These are phyloP conservation scores for Epicampocera succincta DNA, from an alignment of 2,888 invertebrate species.

Conservation along the genomic window DNA sequence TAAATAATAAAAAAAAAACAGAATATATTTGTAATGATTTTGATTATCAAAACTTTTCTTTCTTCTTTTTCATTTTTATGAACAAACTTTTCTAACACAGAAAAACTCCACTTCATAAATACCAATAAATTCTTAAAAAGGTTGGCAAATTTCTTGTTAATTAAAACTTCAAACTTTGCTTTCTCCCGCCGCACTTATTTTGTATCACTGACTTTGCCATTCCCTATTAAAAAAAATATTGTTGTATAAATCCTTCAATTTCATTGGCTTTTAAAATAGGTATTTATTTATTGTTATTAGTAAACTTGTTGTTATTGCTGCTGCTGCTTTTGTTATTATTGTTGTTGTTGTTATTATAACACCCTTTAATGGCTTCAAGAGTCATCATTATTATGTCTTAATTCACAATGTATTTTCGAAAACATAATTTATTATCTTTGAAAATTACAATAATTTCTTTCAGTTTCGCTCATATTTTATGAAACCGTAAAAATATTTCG, in stretches of 20 bases:
- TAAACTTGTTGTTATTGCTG: background rate
- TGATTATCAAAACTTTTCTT: too few species aligned
- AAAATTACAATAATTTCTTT: conserved; percentile 65
- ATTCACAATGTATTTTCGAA: conserved; percentile 48
- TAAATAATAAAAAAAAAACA: too few species aligned
- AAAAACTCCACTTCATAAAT: too few species aligned
- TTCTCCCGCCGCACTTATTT: background rate
- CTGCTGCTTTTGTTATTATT: conserved; percentile 40
- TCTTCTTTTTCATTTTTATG: too few species aligned
- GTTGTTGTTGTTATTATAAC: conserved; percentile 44
- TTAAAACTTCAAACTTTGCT: background rate
- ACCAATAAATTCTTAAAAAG: too few species aligned
- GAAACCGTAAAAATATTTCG: conserved; percentile 15
- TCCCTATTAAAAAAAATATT: too few species aligned
- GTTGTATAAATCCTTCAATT: conserved; percentile 62
- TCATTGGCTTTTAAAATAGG: conserved; percentile 10
- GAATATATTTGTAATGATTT: too few species aligned
- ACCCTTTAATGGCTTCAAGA: conserved; percentile 56
- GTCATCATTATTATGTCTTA: conserved; percentile 70
- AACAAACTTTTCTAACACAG: too few species aligned
- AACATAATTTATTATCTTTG: conserved; percentile 62
- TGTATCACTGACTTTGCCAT: too few species aligned
- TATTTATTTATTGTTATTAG: conserved; percentile 30
- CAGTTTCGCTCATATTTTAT: conserved; percentile 36
- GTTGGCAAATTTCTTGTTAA: too few species aligned